Conservation (phyloP, 2,888 invertebrate species). For the Yponomeuta cagnagella region DNA sequence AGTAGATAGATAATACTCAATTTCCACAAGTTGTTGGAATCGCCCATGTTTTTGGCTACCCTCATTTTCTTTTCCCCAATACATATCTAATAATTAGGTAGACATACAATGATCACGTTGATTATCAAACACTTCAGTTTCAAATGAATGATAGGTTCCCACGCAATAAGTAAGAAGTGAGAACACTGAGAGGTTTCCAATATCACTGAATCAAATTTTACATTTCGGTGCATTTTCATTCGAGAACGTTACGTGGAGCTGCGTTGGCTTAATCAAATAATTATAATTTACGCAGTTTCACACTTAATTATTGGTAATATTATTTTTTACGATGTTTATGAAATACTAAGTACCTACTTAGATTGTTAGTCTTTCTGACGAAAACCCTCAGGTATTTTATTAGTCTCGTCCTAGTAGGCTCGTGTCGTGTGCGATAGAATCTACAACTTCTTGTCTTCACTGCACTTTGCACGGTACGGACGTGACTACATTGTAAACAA, state of each 20-base stretch:
- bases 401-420: background rate
- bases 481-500: constrained; percentile 10
- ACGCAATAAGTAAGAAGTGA: constrained; percentile 3
- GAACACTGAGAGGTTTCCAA: background rate
- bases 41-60: too few species aligned
- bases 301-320: too few species aligned
- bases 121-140: background rate
- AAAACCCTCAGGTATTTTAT: too few species aligned
- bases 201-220: constrained; percentile 6
- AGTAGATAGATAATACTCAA: too few species aligned
- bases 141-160: constrained; percentile 4
- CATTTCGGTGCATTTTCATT: constrained; percentile 7
- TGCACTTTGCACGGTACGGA: background rate
- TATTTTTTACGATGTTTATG: too few species aligned
- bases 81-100: too few species aligned
- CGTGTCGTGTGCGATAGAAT: constrained; percentile 5
- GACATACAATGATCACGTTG: background rate
- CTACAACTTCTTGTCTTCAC: constrained; percentile 9
- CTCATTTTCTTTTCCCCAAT: too few species aligned
- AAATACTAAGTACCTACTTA: too few species aligned
- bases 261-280: background rate
- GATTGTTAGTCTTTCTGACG: too few species aligned
- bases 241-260: background rate
- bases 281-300: background rate
- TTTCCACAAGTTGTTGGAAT: too few species aligned